Evolutionary conservation across 2,797 vertebrate genomes (phyloP), one percentile per base, ranked within the genome.

Genomic region (Semaprochilodus insignis): DNA sequence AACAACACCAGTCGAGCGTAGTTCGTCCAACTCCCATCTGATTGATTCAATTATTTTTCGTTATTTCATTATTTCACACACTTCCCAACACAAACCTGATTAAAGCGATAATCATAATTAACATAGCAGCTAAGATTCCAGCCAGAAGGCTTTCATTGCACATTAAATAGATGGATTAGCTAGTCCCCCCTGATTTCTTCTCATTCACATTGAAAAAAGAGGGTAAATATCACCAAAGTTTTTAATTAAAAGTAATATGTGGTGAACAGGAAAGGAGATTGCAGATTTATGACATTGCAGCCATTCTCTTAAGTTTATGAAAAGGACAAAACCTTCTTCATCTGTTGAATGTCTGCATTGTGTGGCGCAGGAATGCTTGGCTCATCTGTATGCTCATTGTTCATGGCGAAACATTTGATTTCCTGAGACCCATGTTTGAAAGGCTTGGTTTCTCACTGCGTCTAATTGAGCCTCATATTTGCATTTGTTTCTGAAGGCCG

Each of bases 71-170:
- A 89, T 87, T 90, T 79, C 82, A 82, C 67, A 86, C 89, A 90
- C 83, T 88, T 60, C 78, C 48, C 67, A 44, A 59, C 78, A 67
- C 34, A 63, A 77, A 66, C 85, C 82, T 89, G 91, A 93, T 92
- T 89, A 89, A 90, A 90, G 78, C 83, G 83, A 90, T 92, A 90
- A 92, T 89, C 86, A 87, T 90, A 90, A 90, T 91, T 85, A 92
- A 90, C 87, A 85, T 85, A 87, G 87, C 87, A 85, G 80, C 79
- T 88, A 81, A 89, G 87, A 88, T 89, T 80, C 82, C 83, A 87
- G 86, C 82, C 48, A 84, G 86, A 91, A 92, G 83, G 86, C 85
- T 89, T 90, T 92, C 76, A 80, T 87, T 90, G 81, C 87, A 90
- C 83, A 92, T 92, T 89, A 89, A 90, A 89, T 84, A 86, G 86